Evolutionary conservation across 2,797 vertebrate genomes (phyloP).

Genomic region (Pipistrellus pygmaeus): DNA sequence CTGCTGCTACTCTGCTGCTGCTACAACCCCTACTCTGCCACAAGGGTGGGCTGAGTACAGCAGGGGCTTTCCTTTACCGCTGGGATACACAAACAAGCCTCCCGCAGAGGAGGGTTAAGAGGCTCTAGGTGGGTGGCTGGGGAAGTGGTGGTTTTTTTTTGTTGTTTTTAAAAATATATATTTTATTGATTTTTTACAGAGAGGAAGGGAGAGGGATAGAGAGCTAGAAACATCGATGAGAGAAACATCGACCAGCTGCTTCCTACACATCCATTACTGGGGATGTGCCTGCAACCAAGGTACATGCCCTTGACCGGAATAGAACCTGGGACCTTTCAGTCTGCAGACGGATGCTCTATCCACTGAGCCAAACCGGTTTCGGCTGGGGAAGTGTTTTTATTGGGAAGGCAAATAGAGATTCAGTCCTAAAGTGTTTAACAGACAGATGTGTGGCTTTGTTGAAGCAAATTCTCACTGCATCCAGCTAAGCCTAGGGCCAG

Average conservation of each 20-base stretch:
- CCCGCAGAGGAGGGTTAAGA: background rate
- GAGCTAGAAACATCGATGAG: too few relatives aligned
- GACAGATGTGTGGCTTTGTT: background rate
- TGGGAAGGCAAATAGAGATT: slow-evolving; percentile 27
- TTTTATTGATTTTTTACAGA: too few relatives aligned
- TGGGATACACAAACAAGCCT: background rate
- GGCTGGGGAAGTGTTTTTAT: background rate
- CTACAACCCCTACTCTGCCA: background rate
- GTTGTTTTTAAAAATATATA: too few relatives aligned
- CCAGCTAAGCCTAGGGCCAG: background rate
- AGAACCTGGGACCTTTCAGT: too few relatives aligned
- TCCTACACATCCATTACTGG: too few relatives aligned
- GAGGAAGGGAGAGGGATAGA: too few relatives aligned
- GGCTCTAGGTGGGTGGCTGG: background rate
- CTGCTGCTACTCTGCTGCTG: background rate
- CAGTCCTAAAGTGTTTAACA: slow-evolving; percentile 15
- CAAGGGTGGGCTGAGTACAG: background rate
- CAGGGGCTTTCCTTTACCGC: slow-evolving; percentile 9
- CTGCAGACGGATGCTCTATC: too few relatives aligned
- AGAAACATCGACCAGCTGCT: too few relatives aligned
- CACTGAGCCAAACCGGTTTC: too few relatives aligned
- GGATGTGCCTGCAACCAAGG: too few relatives aligned
- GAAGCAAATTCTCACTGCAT: slow-evolving; percentile 41
- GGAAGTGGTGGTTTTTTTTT: background rate
- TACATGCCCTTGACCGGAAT: too few relatives aligned